Conservation (phyloP, 1,140 invertebrate genomes). For the Formica exsecta region DNA sequence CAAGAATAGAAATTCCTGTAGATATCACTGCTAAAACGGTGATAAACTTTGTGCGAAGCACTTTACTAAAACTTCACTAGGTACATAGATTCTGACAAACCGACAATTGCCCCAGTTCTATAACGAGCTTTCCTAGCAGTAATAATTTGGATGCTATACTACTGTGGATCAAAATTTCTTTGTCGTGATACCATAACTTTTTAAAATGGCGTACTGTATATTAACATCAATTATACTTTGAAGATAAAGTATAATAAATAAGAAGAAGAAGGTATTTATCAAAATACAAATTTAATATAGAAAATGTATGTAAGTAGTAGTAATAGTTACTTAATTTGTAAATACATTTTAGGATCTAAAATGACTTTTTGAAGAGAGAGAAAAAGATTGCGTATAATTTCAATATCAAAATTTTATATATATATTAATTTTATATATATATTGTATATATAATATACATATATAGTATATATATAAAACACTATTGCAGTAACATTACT, state of each 20-base stretch:
- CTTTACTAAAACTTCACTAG: constrained; percentile 53
- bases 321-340: too few species aligned
- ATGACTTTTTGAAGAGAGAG: too few species aligned
- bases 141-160: constrained; percentile 53
- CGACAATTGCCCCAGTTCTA: constrained; percentile 56
- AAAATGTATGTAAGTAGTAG: background rate
- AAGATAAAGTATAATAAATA: background rate
- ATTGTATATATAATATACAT: too few species aligned
- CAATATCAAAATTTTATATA: too few species aligned
- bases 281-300: background rate
- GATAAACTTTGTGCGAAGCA: constrained; percentile 33
- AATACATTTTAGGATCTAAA: too few species aligned
- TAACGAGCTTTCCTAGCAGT: constrained; percentile 53
- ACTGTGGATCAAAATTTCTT: constrained; percentile 40
- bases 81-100: constrained; percentile 60
- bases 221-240: background rate
- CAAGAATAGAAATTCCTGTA: constrained; percentile 38
- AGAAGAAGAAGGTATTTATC: background rate
- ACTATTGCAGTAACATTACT: too few species aligned
- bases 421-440: too few species aligned
- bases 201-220: background rate
- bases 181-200: constrained; percentile 40
- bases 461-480: too few species aligned
- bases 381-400: too few species aligned
- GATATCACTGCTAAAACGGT: constrained; percentile 45